Conservation (phyloP, 2,113 vertebrate genomes). For the Pterocles orientalis region DNA sequence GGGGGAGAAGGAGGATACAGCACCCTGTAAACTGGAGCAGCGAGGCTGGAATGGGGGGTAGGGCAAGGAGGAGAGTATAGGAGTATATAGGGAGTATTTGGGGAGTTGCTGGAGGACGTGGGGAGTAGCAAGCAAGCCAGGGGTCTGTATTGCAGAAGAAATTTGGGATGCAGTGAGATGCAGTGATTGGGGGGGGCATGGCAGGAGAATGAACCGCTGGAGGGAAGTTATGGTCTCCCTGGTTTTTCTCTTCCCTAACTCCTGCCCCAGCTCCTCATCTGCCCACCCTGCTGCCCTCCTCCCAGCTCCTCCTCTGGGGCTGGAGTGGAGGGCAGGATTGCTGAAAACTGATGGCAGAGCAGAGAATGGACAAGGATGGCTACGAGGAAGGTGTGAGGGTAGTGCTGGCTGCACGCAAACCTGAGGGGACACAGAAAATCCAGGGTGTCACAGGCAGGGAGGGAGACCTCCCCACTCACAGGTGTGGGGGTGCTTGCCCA, state of each 20-base stretch:
- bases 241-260: neutral
- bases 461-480: neutral
- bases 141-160: neutral
- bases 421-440: neutral
- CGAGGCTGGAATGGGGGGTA: neutral
- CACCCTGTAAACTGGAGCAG: neutral
- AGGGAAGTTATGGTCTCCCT: neutral
- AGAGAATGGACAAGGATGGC: neutral
- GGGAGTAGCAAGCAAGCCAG: neutral
- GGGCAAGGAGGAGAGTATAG: neutral
- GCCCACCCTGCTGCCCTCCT: neutral
- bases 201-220: neutral
- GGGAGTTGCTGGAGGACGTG: neutral
- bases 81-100: neutral
- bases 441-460: neutral
- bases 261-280: neutral
- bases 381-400: neutral
- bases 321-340: neutral
- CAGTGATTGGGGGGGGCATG: neutral
- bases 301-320: neutral
- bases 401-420: neutral
- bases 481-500: neutral
- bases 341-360: neutral
- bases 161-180: neutral
- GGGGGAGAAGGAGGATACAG: neutral